Conservation (phyloP, 1,140 invertebrate genomes). For the Argopecten irradians region DNA sequence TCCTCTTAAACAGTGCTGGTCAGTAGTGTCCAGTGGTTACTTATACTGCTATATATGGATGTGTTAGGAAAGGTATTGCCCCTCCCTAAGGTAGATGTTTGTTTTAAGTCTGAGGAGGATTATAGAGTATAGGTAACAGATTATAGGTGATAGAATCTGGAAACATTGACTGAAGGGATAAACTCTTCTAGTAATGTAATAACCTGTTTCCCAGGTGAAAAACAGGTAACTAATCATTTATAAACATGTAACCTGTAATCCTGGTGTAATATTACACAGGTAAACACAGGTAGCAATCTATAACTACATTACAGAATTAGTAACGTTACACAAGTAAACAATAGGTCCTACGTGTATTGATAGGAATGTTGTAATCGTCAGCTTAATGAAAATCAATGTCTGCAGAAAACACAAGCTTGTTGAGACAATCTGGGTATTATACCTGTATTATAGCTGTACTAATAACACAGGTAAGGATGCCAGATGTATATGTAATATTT, state of each 20-base stretch:
- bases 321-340: background rate
- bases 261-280: background rate
- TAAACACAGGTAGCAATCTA: background rate
- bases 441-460: background rate
- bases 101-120: background rate
- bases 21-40: too few species aligned
- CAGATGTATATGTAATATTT: too few species aligned
- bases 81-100: background rate
- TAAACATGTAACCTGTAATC: too few species aligned
- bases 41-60: background rate
- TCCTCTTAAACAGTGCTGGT: too few species aligned
- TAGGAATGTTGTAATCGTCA: background rate
- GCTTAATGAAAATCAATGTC: background rate
- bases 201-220: background rate
- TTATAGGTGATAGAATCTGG: background rate
- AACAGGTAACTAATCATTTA: background rate
- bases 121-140: background rate
- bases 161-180: slow-evolving; percentile 3
- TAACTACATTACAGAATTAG: too few species aligned
- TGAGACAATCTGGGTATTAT: background rate
- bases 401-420: background rate
- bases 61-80: background rate
- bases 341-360: background rate
- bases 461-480: background rate
- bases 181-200: background rate